Percentiles rank a stretch among this genome's conserved stretches.
Conservation (phyloP, 2,797 vertebrate species). For the Chiroxiphia lanceolata region DNA sequence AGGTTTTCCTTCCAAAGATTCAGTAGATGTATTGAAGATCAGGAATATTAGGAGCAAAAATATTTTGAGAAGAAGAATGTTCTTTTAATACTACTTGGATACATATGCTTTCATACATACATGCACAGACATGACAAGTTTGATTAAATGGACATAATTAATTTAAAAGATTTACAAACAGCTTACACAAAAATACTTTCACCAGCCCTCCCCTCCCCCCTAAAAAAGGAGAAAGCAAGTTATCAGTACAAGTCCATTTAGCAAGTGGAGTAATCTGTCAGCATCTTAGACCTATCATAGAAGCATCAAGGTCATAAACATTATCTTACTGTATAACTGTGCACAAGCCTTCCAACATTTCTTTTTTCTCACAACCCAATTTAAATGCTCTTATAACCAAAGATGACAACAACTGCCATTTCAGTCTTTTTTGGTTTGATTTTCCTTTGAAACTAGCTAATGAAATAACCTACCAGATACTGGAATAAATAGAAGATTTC, state of each 20-base stretch:
- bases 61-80: not conserved
- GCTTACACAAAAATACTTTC: not conserved
- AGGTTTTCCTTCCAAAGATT: not conserved
- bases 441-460: not conserved
- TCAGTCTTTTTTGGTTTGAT: not conserved
- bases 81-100: not conserved
- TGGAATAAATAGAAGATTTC: not conserved
- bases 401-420: not conserved
- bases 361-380: not conserved
- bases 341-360: not conserved
- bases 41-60: not conserved
- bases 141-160: not conserved
- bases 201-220: not conserved
- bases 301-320: not conserved
- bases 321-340: not conserved
- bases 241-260: not conserved
- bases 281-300: not conserved
- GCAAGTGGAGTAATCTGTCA: not conserved
- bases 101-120: not conserved
- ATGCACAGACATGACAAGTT: not conserved
- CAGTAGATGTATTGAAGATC: not conserved
- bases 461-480: not conserved
- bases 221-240: not conserved
- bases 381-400: not conserved
- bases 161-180: not conserved